A percentile compares a stretch with the other conserved stretches of the same genome.
Evolutionary conservation across 2,888 invertebrate genomes (phyloP).

Genomic region (Acanthococcus lagerstroemiae): DNA sequence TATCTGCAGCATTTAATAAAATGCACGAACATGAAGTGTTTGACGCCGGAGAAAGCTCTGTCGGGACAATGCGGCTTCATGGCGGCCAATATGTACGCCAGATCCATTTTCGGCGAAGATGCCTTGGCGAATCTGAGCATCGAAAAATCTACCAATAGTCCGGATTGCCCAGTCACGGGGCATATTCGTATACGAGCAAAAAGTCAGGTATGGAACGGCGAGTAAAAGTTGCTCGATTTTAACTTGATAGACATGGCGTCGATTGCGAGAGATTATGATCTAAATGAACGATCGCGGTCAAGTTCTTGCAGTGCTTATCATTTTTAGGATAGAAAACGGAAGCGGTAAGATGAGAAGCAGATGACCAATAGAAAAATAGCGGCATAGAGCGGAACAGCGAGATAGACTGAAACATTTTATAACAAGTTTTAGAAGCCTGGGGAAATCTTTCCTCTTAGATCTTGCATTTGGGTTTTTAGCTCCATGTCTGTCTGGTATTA

Average conservation of each 20-base stretch:
- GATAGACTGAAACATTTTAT: too few relatives aligned
- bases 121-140: conserved; percentile 98
- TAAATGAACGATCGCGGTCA: too few relatives aligned
- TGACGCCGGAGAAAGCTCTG: conserved; percentile 65
- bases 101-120: conserved; percentile 96
- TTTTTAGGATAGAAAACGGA: too few relatives aligned
- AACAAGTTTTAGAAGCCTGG: too few relatives aligned
- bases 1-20: conserved; percentile 85
- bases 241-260: too few relatives aligned
- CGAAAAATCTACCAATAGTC: conserved; percentile 83
- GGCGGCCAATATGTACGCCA: conserved; percentile 98
- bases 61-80: conserved; percentile 98
- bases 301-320: not conserved
- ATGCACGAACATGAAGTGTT: conserved; percentile 97
- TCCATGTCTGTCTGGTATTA: too few relatives aligned
- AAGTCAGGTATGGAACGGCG: conserved; percentile 64
- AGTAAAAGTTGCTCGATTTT: not conserved
- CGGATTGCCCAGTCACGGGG: conserved; percentile 81
- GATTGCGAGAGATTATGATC: too few relatives aligned
- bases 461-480: too few relatives aligned
- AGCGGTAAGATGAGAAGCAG: too few relatives aligned
- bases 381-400: too few relatives aligned
- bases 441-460: too few relatives aligned
- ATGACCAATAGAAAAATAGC: too few relatives aligned
- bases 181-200: conserved; percentile 97